These are phyloP conservation scores for Periophthalmus magnuspinnatus DNA, from an alignment of 2,797 vertebrate genomes.

Conservation along the genomic window DNA sequence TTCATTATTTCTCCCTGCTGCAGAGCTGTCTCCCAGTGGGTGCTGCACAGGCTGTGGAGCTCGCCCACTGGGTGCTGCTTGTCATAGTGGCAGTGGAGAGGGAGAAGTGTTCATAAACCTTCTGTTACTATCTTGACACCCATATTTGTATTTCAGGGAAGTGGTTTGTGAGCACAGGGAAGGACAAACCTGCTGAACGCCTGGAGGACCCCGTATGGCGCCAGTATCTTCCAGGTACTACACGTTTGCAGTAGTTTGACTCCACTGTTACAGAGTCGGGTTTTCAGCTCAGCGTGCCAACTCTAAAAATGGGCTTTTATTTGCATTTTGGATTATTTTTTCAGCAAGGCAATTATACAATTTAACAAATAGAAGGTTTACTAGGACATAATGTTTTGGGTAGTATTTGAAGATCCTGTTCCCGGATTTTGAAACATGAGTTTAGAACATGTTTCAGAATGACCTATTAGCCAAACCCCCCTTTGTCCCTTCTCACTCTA, in stretches of 20 bases:
- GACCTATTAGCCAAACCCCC: too few species aligned
- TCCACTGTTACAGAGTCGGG: too few species aligned
- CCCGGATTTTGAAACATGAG: too few species aligned
- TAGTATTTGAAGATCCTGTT: too few species aligned
- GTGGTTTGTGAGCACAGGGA: constrained; percentile 87
- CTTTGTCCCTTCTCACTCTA: too few species aligned
- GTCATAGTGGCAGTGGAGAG: neutral
- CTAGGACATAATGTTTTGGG: too few species aligned
- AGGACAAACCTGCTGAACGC: constrained; percentile 86
- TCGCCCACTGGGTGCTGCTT: constrained; percentile 14
- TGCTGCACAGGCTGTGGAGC: constrained; percentile 36
- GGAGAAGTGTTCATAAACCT: neutral
- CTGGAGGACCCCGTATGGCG: constrained; percentile 86
- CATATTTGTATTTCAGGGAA: constrained; percentile 74
- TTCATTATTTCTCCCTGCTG: constrained; percentile 49
- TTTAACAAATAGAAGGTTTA: too few species aligned
- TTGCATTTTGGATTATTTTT: too few species aligned
- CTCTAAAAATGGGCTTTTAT: too few species aligned
- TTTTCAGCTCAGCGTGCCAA: too few species aligned
- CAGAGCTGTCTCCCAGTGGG: constrained; percentile 19
- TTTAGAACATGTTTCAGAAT: too few species aligned
- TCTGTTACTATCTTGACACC: constrained; percentile 1
- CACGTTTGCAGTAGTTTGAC: neutral
- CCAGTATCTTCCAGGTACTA: constrained; percentile 85
- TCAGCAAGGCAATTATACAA: too few species aligned